Conservation (phyloP, 2,888 invertebrate species). For the Platycnemis pennipes region DNA sequence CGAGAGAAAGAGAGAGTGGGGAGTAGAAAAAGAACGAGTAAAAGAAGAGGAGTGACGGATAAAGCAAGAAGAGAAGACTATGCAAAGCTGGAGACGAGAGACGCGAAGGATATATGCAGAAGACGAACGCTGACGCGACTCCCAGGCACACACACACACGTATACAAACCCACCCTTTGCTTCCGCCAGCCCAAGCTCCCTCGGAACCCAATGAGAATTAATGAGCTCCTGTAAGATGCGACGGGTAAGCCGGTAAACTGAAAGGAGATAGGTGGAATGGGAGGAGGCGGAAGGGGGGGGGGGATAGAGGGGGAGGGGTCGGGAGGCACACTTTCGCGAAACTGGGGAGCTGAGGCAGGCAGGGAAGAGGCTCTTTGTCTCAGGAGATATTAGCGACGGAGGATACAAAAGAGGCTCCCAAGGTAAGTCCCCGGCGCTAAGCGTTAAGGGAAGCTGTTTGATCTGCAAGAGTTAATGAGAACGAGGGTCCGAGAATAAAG, state of each 20-base stretch:
- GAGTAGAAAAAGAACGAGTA: neutral
- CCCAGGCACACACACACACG: neutral
- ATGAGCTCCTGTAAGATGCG: slow-evolving; percentile 7
- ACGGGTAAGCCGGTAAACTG: slow-evolving; percentile 55
- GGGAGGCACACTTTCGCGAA: too few species aligned
- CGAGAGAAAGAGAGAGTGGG: neutral
- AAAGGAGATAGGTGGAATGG: neutral
- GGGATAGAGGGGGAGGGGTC: neutral
- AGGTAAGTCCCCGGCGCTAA: neutral
- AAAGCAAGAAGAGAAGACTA: neutral
- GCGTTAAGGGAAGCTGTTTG: neutral
- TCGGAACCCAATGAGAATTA: slow-evolving; percentile 16
- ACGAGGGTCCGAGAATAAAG: neutral
- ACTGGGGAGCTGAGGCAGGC: neutral
- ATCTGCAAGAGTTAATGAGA: slow-evolving; percentile 1
- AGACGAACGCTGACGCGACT: neutral
- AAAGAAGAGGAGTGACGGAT: neutral
- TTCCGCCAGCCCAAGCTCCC: neutral
- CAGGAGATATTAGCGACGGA: neutral
- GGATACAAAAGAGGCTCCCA: neutral
- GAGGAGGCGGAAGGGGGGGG: neutral
- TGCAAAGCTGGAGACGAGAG: neutral
- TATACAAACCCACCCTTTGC: neutral
- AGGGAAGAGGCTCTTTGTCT: neutral
- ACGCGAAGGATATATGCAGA: neutral